Percentiles rank a stretch among this genome's conserved stretches.
phyloP scores from a whole-genome alignment of 2,113 vertebrate genomes.

The Artemisiospiza belli region DNA sequence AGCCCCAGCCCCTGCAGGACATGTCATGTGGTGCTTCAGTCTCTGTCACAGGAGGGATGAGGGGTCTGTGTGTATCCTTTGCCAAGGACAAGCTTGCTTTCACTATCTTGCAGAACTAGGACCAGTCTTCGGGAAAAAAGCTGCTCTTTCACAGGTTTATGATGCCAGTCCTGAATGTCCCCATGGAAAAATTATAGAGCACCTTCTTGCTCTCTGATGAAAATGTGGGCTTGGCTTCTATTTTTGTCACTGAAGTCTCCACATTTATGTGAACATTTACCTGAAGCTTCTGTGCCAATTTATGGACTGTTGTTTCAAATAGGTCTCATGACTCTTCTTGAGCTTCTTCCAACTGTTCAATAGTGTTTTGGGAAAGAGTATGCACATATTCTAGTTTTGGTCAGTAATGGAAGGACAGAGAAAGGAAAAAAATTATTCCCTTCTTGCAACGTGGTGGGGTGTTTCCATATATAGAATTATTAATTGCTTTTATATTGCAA shows the following conservation, averaged over 20 bases:
- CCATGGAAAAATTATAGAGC: neutral
- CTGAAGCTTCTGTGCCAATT: neutral
- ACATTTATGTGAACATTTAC: neutral
- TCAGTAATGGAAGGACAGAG: neutral
- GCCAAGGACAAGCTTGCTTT: neutral
- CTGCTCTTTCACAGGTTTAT: neutral
- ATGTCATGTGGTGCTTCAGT: fast-evolving
- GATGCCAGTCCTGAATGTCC: neutral
- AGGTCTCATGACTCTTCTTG: neutral
- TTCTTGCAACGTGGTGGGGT: neutral
- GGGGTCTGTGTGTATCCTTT: neutral
- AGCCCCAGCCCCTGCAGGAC: neutral
- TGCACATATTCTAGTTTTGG: neutral
- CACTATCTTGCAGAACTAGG: neutral
- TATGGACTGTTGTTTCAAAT: neutral
- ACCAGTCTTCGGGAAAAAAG: neutral
- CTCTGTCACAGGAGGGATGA: neutral
- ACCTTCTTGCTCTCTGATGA: neutral
- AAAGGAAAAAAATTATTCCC: neutral
- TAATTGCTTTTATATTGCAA: neutral
- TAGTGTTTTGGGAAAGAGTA: neutral
- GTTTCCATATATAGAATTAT: neutral
- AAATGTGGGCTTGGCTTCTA: neutral
- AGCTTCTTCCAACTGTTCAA: neutral
- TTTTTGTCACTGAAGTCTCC: neutral